A percentile compares a stretch with the other conserved stretches of the same genome.
These are phyloP conservation scores for Drosophila hydei DNA, from an alignment of 1,140 invertebrate species.

Conservation along the genomic window DNA sequence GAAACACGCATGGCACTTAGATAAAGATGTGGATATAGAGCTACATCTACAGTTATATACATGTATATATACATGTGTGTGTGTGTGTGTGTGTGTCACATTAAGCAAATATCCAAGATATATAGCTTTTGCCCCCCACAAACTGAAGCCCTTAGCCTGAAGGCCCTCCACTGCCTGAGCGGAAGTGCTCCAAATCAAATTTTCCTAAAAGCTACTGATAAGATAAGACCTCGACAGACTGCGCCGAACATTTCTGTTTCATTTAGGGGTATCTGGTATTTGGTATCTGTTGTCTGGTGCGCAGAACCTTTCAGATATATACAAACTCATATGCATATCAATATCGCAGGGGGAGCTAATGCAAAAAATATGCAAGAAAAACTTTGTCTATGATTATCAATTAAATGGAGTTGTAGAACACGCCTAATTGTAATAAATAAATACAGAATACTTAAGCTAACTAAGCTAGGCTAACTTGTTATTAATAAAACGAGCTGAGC, in stretches of 20 bases:
- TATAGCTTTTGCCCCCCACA: not conserved
- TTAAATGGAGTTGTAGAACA: too few relatives aligned
- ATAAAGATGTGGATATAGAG: constrained; percentile 20
- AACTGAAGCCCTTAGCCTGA: not conserved
- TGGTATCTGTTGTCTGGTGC: not conserved
- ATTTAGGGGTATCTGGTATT: too few relatives aligned
- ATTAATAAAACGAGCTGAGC: too few relatives aligned
- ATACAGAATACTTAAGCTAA: too few relatives aligned
- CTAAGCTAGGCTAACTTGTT: too few relatives aligned
- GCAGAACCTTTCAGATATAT: not conserved
- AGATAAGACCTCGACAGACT: constrained; percentile 54
- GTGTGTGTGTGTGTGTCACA: constrained; percentile 1
- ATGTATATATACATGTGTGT: not conserved
- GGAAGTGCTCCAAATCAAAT: constrained; percentile 77
- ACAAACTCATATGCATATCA: not conserved
- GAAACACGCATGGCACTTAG: constrained; percentile 67
- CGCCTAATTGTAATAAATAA: too few relatives aligned
- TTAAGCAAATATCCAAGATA: constrained; percentile 19
- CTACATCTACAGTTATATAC: constrained; percentile 20
- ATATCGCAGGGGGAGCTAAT: not conserved
- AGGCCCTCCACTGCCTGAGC: constrained; percentile 2
- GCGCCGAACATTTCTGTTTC: constrained; percentile 5
- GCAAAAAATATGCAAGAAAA: too few relatives aligned
- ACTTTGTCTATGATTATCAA: too few relatives aligned
- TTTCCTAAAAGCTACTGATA: constrained; percentile 62